Evolutionary conservation across 2,113 vertebrate genomes (phyloP).

Genomic region (Tachuris rubrigastra): DNA sequence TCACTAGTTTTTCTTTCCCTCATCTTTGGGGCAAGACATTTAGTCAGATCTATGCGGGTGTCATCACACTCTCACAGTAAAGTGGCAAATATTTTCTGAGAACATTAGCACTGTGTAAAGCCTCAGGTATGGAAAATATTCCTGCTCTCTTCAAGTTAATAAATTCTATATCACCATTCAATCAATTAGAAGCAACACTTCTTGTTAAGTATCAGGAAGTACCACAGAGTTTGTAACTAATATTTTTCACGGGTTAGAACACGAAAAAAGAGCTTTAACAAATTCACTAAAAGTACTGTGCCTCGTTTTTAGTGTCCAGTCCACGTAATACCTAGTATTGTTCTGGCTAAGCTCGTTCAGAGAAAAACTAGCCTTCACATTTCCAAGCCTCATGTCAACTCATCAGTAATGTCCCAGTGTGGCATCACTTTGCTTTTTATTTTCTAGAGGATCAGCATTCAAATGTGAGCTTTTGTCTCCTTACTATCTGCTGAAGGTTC

Average conservation of each 20-base stretch:
- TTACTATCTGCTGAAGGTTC: neutral
- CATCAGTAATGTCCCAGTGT: neutral
- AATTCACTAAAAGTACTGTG: neutral
- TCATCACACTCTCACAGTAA: neutral
- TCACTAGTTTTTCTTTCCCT: neutral
- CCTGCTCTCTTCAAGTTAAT: neutral
- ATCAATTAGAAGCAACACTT: neutral
- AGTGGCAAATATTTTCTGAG: slow-evolving; percentile 32
- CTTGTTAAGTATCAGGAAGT: neutral
- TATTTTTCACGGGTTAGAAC: neutral
- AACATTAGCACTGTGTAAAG: neutral
- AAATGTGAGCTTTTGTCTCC: neutral
- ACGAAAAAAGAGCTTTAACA: neutral
- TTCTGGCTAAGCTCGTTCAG: neutral
- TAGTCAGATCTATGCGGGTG: neutral
- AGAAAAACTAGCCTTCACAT: neutral
- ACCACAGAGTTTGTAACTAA: neutral
- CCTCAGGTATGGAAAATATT: neutral
- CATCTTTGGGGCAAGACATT: neutral
- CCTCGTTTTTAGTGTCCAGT: neutral
- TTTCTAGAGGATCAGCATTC: neutral
- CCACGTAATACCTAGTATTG: rapidly evolving
- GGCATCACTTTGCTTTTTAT: neutral
- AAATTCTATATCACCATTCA: neutral
- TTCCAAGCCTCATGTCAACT: neutral